These are phyloP conservation scores for Hydropsyche tenuis DNA, from an alignment of 1,140 invertebrate genomes.

Conservation along the genomic window DNA sequence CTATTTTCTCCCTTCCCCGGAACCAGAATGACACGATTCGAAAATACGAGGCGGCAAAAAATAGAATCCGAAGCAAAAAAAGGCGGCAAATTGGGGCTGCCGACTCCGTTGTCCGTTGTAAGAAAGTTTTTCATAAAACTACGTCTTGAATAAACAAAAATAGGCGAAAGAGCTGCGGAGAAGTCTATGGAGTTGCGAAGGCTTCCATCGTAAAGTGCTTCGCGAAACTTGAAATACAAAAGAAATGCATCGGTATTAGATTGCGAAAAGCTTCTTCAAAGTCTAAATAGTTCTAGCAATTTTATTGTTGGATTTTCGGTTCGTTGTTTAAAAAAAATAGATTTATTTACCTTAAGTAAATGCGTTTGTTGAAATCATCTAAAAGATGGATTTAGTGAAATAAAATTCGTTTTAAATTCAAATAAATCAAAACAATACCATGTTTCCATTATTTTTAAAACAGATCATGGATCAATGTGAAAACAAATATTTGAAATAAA, in stretches of 20 bases:
- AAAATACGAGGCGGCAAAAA: background rate
- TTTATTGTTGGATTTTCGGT: too few species aligned
- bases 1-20: constrained; percentile 10
- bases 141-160: constrained; percentile 31
- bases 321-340: too few species aligned
- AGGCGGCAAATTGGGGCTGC: constrained; percentile 21
- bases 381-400: too few species aligned
- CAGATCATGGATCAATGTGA: too few species aligned
- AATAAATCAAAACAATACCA: too few species aligned
- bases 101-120: constrained; percentile 19
- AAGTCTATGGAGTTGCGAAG: background rate
- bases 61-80: constrained; percentile 7
- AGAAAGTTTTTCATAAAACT: constrained; percentile 38
- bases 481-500: too few species aligned
- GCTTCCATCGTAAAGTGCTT: constrained; percentile 5
- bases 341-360: too few species aligned
- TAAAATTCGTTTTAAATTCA: too few species aligned
- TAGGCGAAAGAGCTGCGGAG: background rate
- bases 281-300: too few species aligned
- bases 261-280: background rate
- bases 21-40: background rate
- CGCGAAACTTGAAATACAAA: constrained; percentile 13
- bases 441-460: too few species aligned
- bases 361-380: too few species aligned
- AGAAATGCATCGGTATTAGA: constrained; percentile 26